These are phyloP conservation scores for Apeltes quadracus DNA, from an alignment of 2,113 vertebrate genomes.

Conservation along the genomic window DNA sequence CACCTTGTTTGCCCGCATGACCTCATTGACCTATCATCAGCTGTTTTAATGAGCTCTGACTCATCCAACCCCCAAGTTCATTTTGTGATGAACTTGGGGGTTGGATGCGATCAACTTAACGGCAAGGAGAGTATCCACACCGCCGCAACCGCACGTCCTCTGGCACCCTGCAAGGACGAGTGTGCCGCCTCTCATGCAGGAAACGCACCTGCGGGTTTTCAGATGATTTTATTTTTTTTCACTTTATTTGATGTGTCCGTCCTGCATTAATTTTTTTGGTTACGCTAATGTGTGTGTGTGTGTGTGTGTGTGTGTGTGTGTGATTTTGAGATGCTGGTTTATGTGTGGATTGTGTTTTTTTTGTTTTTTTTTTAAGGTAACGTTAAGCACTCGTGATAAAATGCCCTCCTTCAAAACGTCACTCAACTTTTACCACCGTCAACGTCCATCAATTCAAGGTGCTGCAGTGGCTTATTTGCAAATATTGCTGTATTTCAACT, in stretches of 20 bases:
- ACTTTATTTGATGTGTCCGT: constrained; percentile 28
- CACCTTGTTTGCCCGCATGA: not conserved
- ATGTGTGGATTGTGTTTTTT: not conserved
- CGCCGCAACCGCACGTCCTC: no score
- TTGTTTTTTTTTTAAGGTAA: not conserved
- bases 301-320: not conserved
- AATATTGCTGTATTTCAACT: not conserved
- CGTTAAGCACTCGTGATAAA: not conserved
- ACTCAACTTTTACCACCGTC: not conserved
- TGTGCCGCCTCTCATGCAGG: constrained; percentile 32
- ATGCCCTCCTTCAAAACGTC: not conserved
- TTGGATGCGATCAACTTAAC: no score
- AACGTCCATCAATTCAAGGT: not conserved
- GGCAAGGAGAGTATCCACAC: no score
- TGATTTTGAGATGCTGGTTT: not conserved
- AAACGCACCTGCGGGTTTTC: constrained; percentile 59
- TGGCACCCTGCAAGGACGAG: no score
- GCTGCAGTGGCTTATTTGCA: not conserved
- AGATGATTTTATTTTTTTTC: constrained; percentile 5
- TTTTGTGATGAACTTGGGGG: no score
- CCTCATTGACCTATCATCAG: constrained; percentile 18
- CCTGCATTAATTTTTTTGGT: constrained; percentile 39
- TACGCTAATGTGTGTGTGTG: constrained; percentile 13
- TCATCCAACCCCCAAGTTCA: constrained; percentile 19
- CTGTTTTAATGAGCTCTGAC: not conserved